A percentile compares a stretch with the other conserved stretches of the same genome.
Conservation (phyloP, 2,888 invertebrate species). For the Leuctra nigra region DNA sequence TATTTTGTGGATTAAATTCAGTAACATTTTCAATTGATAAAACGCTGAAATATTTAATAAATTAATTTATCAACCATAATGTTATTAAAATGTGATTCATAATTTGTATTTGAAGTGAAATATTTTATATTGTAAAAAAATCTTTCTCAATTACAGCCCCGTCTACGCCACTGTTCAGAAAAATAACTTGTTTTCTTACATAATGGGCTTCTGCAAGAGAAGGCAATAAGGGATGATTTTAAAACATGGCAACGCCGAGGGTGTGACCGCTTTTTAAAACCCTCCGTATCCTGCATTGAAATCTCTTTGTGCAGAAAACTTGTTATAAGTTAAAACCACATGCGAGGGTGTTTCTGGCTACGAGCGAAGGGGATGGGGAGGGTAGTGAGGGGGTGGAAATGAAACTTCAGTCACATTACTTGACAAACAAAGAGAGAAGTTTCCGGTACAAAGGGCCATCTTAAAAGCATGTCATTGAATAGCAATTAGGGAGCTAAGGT, state of each 20-base stretch:
- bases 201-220: neutral
- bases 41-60: too few species aligned
- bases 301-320: constrained; percentile 8
- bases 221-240: constrained; percentile 6
- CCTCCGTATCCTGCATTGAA: constrained; percentile 4
- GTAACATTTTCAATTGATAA: too few species aligned
- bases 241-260: constrained; percentile 7
- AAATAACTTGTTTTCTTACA: neutral
- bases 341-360: constrained; percentile 3
- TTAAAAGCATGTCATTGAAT: neutral
- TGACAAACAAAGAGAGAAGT: neutral
- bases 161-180: too few species aligned
- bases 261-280: neutral
- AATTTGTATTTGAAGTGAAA: too few species aligned
- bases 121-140: too few species aligned
- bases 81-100: too few species aligned
- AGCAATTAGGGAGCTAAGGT: neutral
- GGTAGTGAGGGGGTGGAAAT: too few species aligned
- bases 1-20: too few species aligned
- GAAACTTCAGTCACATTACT: neutral
- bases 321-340: constrained; percentile 4
- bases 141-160: too few species aligned
- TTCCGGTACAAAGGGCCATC: neutral
- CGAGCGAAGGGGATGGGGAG: too few species aligned
- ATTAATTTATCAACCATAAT: too few species aligned